phyloP scores from a whole-genome alignment of 2,797 vertebrate species.

The Cirrhinus mrigala region DNA sequence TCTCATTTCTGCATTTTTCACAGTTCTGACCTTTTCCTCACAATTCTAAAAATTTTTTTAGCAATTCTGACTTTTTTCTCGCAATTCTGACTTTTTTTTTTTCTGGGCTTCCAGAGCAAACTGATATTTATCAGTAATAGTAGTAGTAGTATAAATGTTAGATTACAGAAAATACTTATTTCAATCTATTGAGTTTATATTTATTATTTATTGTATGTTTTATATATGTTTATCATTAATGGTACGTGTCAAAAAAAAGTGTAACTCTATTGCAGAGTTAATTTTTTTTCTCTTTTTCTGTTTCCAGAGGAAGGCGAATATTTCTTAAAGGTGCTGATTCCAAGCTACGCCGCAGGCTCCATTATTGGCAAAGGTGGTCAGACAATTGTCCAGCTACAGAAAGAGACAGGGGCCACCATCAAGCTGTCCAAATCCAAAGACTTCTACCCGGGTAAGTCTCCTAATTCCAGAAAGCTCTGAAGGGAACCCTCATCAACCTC shows the following conservation, averaged over 20 bases:
- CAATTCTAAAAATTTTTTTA: no score
- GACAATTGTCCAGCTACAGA: conserved; percentile 95
- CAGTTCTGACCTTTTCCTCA: no score
- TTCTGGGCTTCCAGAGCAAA: no score
- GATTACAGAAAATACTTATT: not conserved
- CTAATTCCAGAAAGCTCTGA: conserved; percentile 13
- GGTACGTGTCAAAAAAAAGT: not conserved
- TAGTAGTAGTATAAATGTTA: not conserved
- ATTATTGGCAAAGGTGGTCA: conserved; percentile 97
- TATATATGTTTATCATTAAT: not conserved
- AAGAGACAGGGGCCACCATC: conserved; percentile 95
- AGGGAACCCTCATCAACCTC: not conserved
- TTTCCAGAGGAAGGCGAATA: conserved; percentile 88
- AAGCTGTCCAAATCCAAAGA: conserved; percentile 98
- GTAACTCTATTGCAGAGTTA: not conserved
- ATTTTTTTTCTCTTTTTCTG: not conserved
- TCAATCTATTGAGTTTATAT: not conserved
- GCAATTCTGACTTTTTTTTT: no score
- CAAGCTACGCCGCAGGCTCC: conserved; percentile 95
- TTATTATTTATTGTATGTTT: conserved; percentile 2
- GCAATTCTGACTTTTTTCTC: no score
- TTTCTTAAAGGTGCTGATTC: conserved; percentile 97
- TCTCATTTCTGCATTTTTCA: no score
- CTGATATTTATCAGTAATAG: not conserved
- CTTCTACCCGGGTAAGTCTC: conserved; percentile 91